These are phyloP conservation scores for Hypena proboscidalis DNA, from an alignment of 2,888 invertebrate species.

Conservation along the genomic window DNA sequence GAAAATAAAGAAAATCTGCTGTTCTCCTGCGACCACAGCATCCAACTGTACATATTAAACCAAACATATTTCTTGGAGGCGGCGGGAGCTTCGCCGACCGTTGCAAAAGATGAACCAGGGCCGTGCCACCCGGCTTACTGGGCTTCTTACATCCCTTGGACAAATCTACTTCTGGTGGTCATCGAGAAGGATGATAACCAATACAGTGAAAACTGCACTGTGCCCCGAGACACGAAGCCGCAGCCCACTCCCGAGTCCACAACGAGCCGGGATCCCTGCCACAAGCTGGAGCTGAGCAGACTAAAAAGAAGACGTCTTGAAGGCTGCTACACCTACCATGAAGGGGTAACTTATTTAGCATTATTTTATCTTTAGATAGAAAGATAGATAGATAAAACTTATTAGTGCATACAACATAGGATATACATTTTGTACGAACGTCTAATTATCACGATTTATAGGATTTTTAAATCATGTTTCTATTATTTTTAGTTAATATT, in stretches of 20 bases:
- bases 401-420: too few relatives aligned
- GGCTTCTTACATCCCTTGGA: constrained; percentile 89
- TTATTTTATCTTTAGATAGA: too few relatives aligned
- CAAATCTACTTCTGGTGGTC: constrained; percentile 91
- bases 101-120: constrained; percentile 57
- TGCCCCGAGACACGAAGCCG: constrained; percentile 87
- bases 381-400: too few relatives aligned
- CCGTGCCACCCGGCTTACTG: constrained; percentile 84
- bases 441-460: too few relatives aligned
- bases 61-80: constrained; percentile 80
- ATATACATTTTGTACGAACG: too few relatives aligned
- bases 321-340: constrained; percentile 92
- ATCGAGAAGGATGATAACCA: constrained; percentile 79
- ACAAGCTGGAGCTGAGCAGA: constrained; percentile 90
- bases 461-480: too few relatives aligned
- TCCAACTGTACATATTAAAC: constrained; percentile 89
- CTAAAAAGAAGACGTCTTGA: constrained; percentile 88
- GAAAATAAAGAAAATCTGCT: constrained; percentile 70
- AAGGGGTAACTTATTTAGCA: constrained; percentile 78
- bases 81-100: constrained; percentile 60
- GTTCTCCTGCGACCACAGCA: constrained; percentile 90
- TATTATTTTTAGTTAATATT: too few relatives aligned
- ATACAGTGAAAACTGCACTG: constrained; percentile 58
- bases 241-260: constrained; percentile 63
- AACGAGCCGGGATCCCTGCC: constrained; percentile 87